Conservation (phyloP, 2,797 vertebrate species). For the Erpetoichthys calabaricus region DNA sequence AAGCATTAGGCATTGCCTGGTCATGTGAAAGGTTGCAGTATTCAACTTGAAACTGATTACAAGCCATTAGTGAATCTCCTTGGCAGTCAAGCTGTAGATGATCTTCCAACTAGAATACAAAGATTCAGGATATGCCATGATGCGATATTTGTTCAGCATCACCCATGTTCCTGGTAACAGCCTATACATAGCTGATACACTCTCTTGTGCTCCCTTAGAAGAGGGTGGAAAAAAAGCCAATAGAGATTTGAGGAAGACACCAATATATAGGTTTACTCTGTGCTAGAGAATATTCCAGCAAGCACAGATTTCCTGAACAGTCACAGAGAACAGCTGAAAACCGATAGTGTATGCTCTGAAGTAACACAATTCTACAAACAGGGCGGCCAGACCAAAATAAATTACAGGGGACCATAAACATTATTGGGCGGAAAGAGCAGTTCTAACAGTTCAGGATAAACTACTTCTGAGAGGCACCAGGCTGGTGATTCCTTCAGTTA, state of each 20-base stretch:
- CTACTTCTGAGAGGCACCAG: conserved; percentile 4
- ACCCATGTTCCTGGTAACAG: neutral
- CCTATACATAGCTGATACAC: neutral
- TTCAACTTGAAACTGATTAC: conserved; percentile 6
- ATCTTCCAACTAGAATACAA: neutral
- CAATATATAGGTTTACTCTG: conserved; percentile 6
- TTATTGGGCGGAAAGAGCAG: conserved; percentile 10
- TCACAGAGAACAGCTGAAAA: neutral
- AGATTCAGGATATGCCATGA: no score
- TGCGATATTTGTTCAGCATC: neutral
- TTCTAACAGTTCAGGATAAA: neutral
- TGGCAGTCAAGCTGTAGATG: conserved; percentile 1
- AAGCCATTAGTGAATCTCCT: conserved; percentile 9
- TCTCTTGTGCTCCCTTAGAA: neutral
- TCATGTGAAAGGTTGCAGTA: conserved; percentile 7
- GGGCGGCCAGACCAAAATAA: conserved; percentile 6
- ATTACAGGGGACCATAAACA: conserved; percentile 1
- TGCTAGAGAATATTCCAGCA: conserved; percentile 2
- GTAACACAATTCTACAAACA: neutral
- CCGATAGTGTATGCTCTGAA: neutral
- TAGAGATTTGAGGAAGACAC: conserved; percentile 1
- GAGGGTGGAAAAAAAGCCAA: neutral
- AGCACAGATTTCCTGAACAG: neutral
- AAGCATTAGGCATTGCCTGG: conserved; percentile 3
- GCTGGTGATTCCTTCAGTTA: conserved; percentile 4